Percentiles rank a stretch among this genome's conserved stretches.
Evolutionary conservation across 2,888 invertebrate species (phyloP).

Genomic region (Papilio gigon): DNA sequence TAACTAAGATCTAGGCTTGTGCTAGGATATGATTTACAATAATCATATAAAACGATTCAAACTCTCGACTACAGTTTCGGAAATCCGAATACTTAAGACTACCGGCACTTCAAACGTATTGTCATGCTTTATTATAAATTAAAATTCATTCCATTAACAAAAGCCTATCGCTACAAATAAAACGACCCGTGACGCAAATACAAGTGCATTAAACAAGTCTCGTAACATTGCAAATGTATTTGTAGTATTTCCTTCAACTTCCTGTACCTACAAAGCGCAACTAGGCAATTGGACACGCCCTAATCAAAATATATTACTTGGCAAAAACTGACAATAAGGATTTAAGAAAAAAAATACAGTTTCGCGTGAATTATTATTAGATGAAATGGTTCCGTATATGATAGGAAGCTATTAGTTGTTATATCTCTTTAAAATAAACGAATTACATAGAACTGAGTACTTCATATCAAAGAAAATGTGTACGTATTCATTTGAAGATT

Average conservation of each 20-base stretch:
- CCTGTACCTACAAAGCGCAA: slow-evolving; percentile 43
- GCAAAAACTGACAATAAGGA: slow-evolving; percentile 60
- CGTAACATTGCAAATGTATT: slow-evolving; percentile 50
- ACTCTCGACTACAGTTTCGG: too few species aligned
- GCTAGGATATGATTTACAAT: too few species aligned
- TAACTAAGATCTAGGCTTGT: too few species aligned
- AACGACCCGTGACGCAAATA: slow-evolving; percentile 73
- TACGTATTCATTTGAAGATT: background rate
- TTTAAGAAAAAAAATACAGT: slow-evolving; percentile 44
- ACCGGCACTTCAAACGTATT: too few species aligned
- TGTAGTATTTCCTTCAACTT: slow-evolving; percentile 38
- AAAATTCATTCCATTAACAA: slow-evolving; percentile 45
- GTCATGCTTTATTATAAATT: slow-evolving; percentile 36
- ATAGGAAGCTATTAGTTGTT: background rate
- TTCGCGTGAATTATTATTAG: background rate
- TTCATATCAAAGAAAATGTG: background rate
- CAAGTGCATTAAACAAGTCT: slow-evolving; percentile 69
- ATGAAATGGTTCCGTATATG: slow-evolving; percentile 27
- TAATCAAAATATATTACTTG: slow-evolving; percentile 81
- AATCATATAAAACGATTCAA: too few species aligned
- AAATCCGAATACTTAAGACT: too few species aligned
- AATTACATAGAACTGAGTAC: background rate
- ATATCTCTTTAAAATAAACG: background rate
- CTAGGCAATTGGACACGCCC: slow-evolving; percentile 77
- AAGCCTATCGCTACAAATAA: slow-evolving; percentile 49